A percentile compares a stretch with the other conserved stretches of the same genome.
These are phyloP conservation scores for Ailuropoda melanoleuca DNA, from an alignment of 2,113 vertebrate genomes.

Conservation along the genomic window DNA sequence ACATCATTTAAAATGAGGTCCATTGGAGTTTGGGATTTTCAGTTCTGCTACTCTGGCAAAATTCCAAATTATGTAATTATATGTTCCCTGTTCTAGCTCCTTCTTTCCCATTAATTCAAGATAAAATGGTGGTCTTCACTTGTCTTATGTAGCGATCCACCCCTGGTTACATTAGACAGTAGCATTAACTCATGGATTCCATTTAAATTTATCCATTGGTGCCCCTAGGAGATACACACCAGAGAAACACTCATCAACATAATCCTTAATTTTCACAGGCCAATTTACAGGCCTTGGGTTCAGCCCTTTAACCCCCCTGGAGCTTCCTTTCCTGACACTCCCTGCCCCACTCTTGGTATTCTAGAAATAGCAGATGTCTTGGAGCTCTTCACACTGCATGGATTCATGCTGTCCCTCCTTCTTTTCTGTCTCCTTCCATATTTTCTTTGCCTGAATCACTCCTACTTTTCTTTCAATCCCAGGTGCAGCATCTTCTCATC, in stretches of 20 bases:
- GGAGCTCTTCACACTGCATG: no score
- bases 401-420: no score
- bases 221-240: not conserved
- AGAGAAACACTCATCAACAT: no score
- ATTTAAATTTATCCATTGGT: not conserved
- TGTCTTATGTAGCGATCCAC: no score
- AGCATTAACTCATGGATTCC: no score
- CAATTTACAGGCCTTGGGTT: not conserved
- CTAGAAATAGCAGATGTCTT: not conserved
- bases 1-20: not conserved
- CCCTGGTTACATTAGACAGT: not conserved
- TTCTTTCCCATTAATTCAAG: not conserved
- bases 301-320: rapidly evolving
- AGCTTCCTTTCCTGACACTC: not conserved
- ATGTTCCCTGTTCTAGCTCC: rapidly evolving
- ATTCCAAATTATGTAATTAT: not conserved
- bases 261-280: rapidly evolving
- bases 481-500: not conserved
- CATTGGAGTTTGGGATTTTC: not conserved
- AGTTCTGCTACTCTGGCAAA: not conserved
- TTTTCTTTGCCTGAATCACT: not conserved
- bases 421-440: not conserved
- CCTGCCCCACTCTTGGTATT: not conserved
- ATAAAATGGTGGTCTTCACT: no score
- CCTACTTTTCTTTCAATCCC: not conserved